Evolutionary conservation across 2,888 invertebrate species (phyloP).

Genomic region (Scaptomyza tumidula): DNA sequence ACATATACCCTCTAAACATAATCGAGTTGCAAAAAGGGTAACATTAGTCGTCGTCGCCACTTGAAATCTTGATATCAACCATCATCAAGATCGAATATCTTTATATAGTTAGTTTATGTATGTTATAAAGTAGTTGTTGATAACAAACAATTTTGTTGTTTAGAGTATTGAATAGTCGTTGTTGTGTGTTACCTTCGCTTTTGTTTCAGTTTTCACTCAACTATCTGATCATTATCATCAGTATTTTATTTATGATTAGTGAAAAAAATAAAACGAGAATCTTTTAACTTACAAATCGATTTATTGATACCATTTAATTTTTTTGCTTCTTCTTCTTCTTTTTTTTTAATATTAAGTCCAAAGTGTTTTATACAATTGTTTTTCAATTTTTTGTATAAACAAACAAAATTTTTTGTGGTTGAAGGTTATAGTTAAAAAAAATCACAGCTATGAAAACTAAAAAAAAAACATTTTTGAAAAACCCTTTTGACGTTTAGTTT

Average conservation of each 20-base stretch:
- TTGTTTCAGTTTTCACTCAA: conserved; percentile 28
- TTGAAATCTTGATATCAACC: neutral
- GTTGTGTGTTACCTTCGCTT: neutral
- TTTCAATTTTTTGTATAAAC: neutral
- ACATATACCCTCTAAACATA: conserved; percentile 20
- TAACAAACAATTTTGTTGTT: too few relatives aligned
- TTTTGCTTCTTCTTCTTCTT: neutral
- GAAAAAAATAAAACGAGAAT: conserved; percentile 1
- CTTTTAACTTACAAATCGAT: conserved; percentile 8
- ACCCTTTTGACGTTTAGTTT: neutral
- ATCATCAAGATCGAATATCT: neutral
- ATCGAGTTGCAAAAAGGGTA: neutral
- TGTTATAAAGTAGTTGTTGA: too few relatives aligned
- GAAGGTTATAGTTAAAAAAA: neutral
- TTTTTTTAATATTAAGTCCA: neutral
- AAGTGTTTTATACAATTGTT: neutral
- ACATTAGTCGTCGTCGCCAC: neutral
- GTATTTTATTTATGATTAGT: conserved; percentile 24
- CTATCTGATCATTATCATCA: conserved; percentile 10
- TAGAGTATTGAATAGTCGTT: neutral
- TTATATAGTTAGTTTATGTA: neutral
- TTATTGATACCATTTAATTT: neutral
- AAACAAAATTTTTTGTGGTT: neutral
- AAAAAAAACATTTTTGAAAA: too few relatives aligned
- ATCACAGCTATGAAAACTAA: neutral